A percentile compares a stretch with the other conserved stretches of the same genome.
These are phyloP conservation scores for Accipiter cooperii DNA, from an alignment of 2,113 vertebrate genomes.

Conservation along the genomic window DNA sequence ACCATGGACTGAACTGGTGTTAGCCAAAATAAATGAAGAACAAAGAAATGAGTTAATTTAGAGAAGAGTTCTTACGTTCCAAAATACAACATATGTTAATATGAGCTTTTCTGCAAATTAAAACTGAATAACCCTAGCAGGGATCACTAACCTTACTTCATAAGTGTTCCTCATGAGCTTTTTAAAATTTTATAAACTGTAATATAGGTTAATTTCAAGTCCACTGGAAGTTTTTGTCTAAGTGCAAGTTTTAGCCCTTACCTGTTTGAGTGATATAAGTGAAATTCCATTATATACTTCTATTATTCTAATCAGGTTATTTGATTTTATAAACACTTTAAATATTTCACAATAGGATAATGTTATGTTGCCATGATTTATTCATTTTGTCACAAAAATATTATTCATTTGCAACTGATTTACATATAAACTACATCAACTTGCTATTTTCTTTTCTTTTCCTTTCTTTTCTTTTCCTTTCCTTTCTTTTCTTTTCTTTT, in stretches of 20 bases:
- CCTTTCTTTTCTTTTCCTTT: too few relatives aligned
- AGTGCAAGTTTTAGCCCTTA: not conserved
- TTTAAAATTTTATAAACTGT: not conserved
- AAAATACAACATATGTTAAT: not conserved
- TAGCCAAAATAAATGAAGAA: not conserved
- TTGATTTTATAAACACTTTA: not conserved
- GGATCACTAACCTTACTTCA: rapidly evolving
- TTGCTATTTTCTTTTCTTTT: not conserved
- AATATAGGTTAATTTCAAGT: not conserved
- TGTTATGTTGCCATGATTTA: not conserved
- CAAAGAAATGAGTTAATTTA: not conserved
- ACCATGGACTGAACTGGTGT: not conserved
- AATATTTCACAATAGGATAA: not conserved
- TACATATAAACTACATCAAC: not conserved
- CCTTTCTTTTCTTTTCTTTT: too few relatives aligned
- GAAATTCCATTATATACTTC: not conserved
- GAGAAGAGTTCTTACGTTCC: not conserved
- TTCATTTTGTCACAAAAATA: not conserved
- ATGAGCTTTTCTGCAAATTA: not conserved
- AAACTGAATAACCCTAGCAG: not conserved
- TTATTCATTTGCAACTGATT: not conserved
- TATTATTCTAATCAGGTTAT: not conserved
- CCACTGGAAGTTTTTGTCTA: not conserved
- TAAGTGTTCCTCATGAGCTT: not conserved
- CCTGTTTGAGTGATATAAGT: not conserved